Conservation (phyloP, 2,113 vertebrate genomes). For the Dipodomys stephensi region DNA sequence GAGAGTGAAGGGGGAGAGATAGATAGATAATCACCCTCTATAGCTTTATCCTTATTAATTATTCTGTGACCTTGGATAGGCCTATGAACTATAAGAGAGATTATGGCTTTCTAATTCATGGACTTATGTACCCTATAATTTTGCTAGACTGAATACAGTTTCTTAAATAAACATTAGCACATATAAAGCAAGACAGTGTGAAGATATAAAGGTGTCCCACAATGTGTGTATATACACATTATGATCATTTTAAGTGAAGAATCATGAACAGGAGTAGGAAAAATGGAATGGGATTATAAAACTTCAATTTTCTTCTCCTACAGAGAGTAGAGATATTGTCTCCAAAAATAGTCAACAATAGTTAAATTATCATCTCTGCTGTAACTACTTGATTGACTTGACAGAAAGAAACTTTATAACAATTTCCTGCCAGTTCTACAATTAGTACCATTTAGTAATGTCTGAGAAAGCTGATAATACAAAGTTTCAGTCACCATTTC, state of each 20-base stretch:
- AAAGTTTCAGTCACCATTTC: neutral
- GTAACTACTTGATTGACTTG: neutral
- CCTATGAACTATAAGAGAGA: neutral
- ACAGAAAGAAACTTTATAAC: neutral
- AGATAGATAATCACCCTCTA: neutral
- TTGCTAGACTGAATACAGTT: neutral
- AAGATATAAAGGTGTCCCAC: neutral
- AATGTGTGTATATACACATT: neutral
- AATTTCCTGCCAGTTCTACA: neutral
- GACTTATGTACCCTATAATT: neutral
- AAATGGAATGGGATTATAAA: neutral
- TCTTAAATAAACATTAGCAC: neutral
- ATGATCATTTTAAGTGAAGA: neutral
- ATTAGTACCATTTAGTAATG: neutral
- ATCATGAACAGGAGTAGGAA: neutral
- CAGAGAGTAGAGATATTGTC: neutral
- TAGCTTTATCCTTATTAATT: neutral
- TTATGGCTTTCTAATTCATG: neutral
- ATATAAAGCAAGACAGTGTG: neutral
- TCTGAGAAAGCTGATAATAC: neutral
- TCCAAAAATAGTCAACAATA: neutral
- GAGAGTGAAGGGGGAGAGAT: neutral
- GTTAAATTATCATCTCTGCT: too few relatives aligned
- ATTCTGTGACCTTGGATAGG: neutral
- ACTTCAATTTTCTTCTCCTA: neutral